phyloP scores from a whole-genome alignment of 2,797 vertebrate genomes.

The Scomberomorus guttatus region DNA sequence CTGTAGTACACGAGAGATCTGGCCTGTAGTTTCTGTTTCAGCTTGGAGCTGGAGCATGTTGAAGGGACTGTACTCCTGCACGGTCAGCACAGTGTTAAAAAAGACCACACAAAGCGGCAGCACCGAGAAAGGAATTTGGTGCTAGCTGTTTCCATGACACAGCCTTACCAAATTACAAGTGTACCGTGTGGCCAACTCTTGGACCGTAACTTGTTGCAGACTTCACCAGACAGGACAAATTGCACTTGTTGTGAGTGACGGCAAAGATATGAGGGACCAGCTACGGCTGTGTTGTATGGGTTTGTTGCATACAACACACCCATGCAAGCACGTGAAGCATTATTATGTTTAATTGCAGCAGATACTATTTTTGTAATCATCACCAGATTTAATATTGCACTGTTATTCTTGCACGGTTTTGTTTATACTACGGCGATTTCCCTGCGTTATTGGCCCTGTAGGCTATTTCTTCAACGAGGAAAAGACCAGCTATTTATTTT shows the following conservation, averaged over 20 bases:
- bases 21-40: constrained; percentile 36
- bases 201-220: constrained; percentile 26
- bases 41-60: constrained; percentile 24
- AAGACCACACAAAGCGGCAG: constrained; percentile 46
- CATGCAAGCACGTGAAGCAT: background rate
- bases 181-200: constrained; percentile 19
- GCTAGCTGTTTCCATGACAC: constrained; percentile 65
- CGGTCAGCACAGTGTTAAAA: constrained; percentile 62
- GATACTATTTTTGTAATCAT: background rate
- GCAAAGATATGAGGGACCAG: constrained; percentile 3
- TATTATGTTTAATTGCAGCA: constrained; percentile 12
- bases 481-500: constrained; percentile 15
- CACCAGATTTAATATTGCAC: background rate
- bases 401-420: background rate
- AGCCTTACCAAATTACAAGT: constrained; percentile 67
- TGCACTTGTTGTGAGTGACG: background rate
- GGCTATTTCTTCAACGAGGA: background rate
- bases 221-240: constrained; percentile 14
- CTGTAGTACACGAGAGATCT: constrained; percentile 13
- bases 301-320: background rate
- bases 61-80: constrained; percentile 34
- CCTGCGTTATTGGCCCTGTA: background rate
- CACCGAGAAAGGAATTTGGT: constrained; percentile 61
- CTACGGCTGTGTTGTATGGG: background rate
- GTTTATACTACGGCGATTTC: background rate